Evolutionary conservation across 1,140 invertebrate species (phyloP), one percentile per base, ranked within the genome.

Genomic region (Hyposmocoma kahamanoa): DNA sequence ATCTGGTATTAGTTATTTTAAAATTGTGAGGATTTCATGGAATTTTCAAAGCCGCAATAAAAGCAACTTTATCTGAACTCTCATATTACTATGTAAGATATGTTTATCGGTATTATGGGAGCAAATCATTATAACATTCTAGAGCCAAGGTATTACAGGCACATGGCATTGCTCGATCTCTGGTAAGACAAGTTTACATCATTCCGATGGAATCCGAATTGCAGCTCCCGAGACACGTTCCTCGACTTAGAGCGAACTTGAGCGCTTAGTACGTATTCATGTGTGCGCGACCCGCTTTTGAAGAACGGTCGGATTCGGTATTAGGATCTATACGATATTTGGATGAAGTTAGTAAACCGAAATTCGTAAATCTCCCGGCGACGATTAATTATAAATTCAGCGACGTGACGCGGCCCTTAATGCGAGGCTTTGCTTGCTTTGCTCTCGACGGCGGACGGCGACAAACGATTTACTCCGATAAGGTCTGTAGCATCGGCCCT

Each of bases 351-450:
- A 24, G 21, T 39, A 47, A 47, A 36, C 22, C 39, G 19, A 47
- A 44, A 44, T 18, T 47, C 45, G 17, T 28, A 45, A 45, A 30
- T 22, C 45, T n/a, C 45, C 18, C 18, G 21, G 10, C 17, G 15
- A 3, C 38, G 53, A 50, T 56, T 56, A 50, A 56, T 56, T 56
- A 56, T 47, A 56, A 56, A 50, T 50, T 50, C 47, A 43, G 53
- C 19, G n/a, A 41, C 53, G 53, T 56, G 53, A 36, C 44, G 15
- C 2, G 46, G 20, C 38, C 45, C 26, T 43, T 30, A 46, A 47
- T 41, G 28, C 43, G 28, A 6, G 48, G 47, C 30, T 55, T 47
- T 38, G 41, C 22, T 6, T 8, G 28, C 26, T 22, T 10, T 22
- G 45, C 45, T 44, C 41, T 43, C 24, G 30, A n/a, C 45, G 24